Conservation (phyloP, 2,113 vertebrate genomes). For the Daphoenositta chrysoptera region DNA sequence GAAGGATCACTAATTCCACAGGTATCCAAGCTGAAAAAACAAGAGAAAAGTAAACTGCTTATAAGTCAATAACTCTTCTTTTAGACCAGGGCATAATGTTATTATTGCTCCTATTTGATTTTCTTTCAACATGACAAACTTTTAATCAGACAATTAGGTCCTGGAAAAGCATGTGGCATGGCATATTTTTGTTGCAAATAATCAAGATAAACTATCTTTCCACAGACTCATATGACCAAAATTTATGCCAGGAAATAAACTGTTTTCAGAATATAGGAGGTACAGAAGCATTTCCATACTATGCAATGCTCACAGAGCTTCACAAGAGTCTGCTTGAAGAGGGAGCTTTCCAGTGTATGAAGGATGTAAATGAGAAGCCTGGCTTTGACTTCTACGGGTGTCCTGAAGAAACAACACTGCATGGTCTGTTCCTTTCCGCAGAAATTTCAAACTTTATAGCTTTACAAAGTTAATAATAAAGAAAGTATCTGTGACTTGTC, state of each 20-base stretch:
- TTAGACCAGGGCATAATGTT: background rate
- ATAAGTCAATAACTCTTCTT: background rate
- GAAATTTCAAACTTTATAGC: background rate
- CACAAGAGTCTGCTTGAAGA: background rate
- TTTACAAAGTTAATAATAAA: background rate
- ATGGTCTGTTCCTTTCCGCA: background rate
- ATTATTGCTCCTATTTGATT: background rate
- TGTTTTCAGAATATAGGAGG: background rate
- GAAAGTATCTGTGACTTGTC: background rate
- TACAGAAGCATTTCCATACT: background rate
- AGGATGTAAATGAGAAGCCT: background rate
- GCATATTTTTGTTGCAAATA: background rate
- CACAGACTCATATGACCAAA: background rate
- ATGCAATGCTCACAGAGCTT: background rate
- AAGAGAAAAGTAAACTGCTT: conserved; percentile 23
- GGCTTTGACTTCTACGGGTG: background rate
- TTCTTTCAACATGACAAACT: background rate
- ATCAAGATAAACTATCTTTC: background rate
- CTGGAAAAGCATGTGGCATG: background rate
- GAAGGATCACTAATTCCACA: conserved; percentile 32
- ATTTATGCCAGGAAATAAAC: background rate
- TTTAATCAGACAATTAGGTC: background rate
- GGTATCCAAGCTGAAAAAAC: conserved; percentile 15
- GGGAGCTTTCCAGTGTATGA: background rate
- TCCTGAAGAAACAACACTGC: background rate